Evolutionary conservation across 2,888 invertebrate species (phyloP).

Genomic region (Lissonota sp.): DNA sequence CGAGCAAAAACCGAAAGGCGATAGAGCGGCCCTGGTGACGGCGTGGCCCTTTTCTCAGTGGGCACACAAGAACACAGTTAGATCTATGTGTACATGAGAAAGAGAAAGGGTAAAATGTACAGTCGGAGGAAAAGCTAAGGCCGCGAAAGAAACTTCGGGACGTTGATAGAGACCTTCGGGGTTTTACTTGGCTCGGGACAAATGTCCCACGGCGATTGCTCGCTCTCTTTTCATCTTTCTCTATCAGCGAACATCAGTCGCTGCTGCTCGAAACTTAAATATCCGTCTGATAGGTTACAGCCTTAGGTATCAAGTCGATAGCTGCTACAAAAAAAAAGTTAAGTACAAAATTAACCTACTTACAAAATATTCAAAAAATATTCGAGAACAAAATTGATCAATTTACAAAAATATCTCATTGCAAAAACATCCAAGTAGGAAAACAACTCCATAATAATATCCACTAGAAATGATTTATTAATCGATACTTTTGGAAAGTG

Average conservation of each 20-base stretch:
- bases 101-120: slow-evolving; percentile 22
- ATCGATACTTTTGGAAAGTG: too few relatives aligned
- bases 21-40: slow-evolving; percentile 71
- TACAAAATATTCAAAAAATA: too few relatives aligned
- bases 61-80: slow-evolving; percentile 33
- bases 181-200: slow-evolving; percentile 74
- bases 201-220: slow-evolving; percentile 76
- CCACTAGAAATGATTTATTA: too few relatives aligned
- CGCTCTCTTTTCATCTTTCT: slow-evolving; percentile 49
- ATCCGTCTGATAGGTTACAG: neutral
- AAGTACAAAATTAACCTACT: neutral
- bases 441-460: too few relatives aligned
- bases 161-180: slow-evolving; percentile 79
- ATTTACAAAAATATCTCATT: too few relatives aligned
- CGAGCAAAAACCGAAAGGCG: slow-evolving; percentile 80
- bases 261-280: slow-evolving; percentile 31
- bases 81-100: slow-evolving; percentile 48
- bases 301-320: too few relatives aligned
- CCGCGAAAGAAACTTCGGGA: slow-evolving; percentile 79
- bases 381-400: too few relatives aligned
- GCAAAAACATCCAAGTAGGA: too few relatives aligned
- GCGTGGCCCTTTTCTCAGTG: slow-evolving; percentile 51
- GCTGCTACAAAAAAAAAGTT: neutral
- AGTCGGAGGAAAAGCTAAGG: slow-evolving; percentile 66
- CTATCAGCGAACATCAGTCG: slow-evolving; percentile 10